Percentiles rank a stretch among this genome's conserved stretches.
phyloP scores from a whole-genome alignment of 2,113 vertebrate genomes.

The Callipepla squamata region DNA sequence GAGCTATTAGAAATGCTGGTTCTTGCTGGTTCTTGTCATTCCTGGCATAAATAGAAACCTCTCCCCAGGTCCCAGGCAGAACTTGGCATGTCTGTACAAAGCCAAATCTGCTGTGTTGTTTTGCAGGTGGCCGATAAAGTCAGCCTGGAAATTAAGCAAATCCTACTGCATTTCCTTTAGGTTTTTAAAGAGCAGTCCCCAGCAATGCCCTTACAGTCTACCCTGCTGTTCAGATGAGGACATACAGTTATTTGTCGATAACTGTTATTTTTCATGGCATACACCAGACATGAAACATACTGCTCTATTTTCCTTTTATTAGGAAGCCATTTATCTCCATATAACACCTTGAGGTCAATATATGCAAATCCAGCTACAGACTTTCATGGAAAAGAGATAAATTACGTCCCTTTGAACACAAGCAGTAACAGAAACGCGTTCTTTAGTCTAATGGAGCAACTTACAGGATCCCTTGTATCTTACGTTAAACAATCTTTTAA shows the following conservation, averaged over 20 bases:
- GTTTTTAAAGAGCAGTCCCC: background rate
- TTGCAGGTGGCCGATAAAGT: background rate
- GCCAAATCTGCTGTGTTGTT: background rate
- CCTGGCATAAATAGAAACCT: background rate
- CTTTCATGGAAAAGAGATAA: slow-evolving; percentile 42
- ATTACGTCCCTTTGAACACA: slow-evolving; percentile 55
- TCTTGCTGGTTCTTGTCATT: background rate
- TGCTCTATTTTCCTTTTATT: slow-evolving; percentile 10
- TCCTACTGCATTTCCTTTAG: background rate
- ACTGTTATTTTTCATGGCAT: background rate
- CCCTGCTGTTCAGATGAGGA: background rate
- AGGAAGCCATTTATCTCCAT: slow-evolving; percentile 43
- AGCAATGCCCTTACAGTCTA: background rate
- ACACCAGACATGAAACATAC: background rate
- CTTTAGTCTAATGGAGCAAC: background rate
- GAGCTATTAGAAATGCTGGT: background rate
- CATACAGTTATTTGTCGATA: background rate
- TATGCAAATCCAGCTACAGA: slow-evolving; percentile 71
- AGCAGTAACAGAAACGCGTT: slow-evolving; percentile 34
- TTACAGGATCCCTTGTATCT: background rate
- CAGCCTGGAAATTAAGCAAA: background rate
- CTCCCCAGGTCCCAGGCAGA: background rate
- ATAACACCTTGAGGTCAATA: slow-evolving; percentile 69
- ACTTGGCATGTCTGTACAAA: background rate
- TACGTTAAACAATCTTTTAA: slow-evolving; percentile 14